Evolutionary conservation across 2,797 vertebrate genomes (phyloP), one percentile per base, ranked within the genome.

Genomic region (Anableps anableps): DNA sequence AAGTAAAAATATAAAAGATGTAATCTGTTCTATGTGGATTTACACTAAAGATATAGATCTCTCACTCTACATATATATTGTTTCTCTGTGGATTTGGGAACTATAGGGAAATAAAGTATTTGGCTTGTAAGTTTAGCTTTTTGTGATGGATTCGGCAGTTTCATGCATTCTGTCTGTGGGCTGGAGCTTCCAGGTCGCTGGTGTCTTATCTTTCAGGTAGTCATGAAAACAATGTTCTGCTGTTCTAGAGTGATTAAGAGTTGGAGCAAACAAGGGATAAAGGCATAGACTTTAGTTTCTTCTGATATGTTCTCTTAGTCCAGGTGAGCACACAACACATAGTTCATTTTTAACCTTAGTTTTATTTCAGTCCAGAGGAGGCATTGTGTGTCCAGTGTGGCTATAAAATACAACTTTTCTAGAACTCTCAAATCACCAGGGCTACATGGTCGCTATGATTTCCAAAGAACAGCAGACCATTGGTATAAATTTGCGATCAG

Each of bases 1-100:
- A 89, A 92, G 91, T 94, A 96, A 94, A 96, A 96, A 95, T 95
- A 96, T 94, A 95, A 94, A 94, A 86, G 90, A 95, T 91, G 91
- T 93, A 93, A 95, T 94, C 93, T 92, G 84, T 92, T 79, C 91
- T 86, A 71, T 86, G 84, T 84, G 84, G 85, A 85, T 87, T 91
- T 93, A 93, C 92, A 93, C 86, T 95, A 94, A 88, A 93, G 90
- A 92, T 93, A 94, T 94, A 93, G 81, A 91, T 90, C 66, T 94
- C 51, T 92, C 82, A 89, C 88, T 91, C 80, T 89, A 92, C 88
- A 93, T 92, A 92, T 91, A 93, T 93, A 93, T 85, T 88, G 88
- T 89, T 90, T 89, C 89, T 95, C 83, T 94, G 92, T 88, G 81
- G 91, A 85, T 87, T 87, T 85, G 81, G 86, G 94, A 83, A 86